Base-by-base conservation (phyloP, 37 sponge, comb jelly and placozoan species). In the Ephydatia muelleri region DNA sequence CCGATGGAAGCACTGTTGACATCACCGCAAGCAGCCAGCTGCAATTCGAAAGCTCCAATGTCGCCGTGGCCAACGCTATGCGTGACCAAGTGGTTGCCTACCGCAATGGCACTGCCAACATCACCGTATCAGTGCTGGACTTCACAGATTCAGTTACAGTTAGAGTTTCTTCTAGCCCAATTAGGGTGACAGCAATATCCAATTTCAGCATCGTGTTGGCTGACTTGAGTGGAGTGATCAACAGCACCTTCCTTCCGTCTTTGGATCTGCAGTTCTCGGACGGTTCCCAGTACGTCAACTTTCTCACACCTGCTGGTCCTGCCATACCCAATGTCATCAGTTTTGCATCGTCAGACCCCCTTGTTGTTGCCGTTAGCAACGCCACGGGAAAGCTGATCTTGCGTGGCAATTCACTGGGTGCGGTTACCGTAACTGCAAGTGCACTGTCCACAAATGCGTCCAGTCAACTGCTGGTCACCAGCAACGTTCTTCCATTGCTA, bases 191-290 rank as follows among this genome's bases (percentile, higher is more conserved):
- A 9, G 43, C 30, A 2, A 85, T 90, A 37, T 21, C 36, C 9
- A 75, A 38, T 3, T 90, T 90, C 27, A 36, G 67, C 22, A 66
- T 87, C 9, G 34, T 65, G 29, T 1, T 73, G 3, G 21, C 28
- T 33, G 65, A n/a, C 32, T 66, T 21, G 0, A 28, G n/a, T 48
- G 72, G 49, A 32, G 70, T 73, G 22, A 6, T 65, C 26, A 81
- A 85, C 22, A 68, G 68, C 6, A 37, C 73, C 11, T 33, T 84
- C 38, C 19, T 70, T 2, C 75, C 85, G 14, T 38, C 67, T 39
- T 34, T 90, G 33, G 82, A 70, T 14, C 82, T 90, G 40, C 25
- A 22, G 5, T 83, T 92, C 77, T 82, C 80, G 67, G 89, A 92
- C 78, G 89, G 86, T 5, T 72, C 80, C 0, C 22, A 57, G 5